Percentiles rank a stretch among this genome's conserved stretches.
These are phyloP conservation scores for Cydia strobilella DNA, from an alignment of 1,140 invertebrate species.

Conservation along the genomic window DNA sequence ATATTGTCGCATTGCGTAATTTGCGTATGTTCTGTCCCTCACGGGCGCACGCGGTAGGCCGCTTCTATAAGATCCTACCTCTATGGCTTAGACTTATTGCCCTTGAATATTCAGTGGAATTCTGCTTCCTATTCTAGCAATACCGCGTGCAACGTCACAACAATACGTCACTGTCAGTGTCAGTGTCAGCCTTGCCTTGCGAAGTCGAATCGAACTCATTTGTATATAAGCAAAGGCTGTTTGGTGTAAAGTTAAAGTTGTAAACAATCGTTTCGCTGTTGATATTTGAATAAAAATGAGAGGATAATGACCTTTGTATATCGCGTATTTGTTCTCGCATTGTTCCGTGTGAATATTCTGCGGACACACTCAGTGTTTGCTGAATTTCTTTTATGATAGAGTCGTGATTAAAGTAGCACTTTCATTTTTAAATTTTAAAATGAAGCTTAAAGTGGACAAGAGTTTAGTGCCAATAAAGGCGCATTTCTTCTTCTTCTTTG, in stretches of 20 bases:
- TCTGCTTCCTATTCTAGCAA: background rate
- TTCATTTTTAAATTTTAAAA: conserved; percentile 35
- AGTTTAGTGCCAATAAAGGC: conserved; percentile 87
- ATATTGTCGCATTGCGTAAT: no score
- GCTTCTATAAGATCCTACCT: no score
- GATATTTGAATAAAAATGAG: conserved; percentile 22
- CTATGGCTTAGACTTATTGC: background rate
- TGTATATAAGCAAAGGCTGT: conserved; percentile 29
- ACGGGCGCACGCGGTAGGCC: no score
- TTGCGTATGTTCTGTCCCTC: no score
- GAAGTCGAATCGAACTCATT: background rate
- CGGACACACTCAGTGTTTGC: background rate
- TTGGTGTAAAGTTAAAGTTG: no score
- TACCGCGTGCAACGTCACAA: background rate
- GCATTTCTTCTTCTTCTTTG: conserved; percentile 91
- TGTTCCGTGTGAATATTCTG: background rate
- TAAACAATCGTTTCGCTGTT: conserved; percentile 18
- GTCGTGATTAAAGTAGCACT: background rate
- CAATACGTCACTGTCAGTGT: background rate
- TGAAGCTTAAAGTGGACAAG: conserved; percentile 83
- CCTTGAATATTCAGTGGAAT: background rate
- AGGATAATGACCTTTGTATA: conserved; percentile 17
- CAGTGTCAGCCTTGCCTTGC: background rate
- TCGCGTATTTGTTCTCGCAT: background rate
- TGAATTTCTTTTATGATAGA: background rate